Conservation (phyloP, 1,140 invertebrate genomes). For the Dufourea novaeangliae region DNA sequence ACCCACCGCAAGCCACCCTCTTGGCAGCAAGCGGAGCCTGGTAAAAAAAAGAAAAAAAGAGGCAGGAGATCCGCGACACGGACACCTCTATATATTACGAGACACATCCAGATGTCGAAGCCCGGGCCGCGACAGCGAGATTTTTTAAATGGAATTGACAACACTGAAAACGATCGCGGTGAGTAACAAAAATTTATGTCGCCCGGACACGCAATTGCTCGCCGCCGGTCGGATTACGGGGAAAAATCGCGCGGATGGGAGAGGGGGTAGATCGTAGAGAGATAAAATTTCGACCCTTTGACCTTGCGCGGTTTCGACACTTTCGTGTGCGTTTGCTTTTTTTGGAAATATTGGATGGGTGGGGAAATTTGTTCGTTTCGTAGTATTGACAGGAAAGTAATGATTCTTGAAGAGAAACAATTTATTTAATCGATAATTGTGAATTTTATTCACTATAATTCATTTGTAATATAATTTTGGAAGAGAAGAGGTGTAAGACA, state of each 20-base stretch:
- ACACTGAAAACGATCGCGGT: constrained; percentile 30
- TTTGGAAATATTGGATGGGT: too few species aligned
- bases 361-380: too few species aligned
- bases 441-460: too few species aligned
- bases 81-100: constrained; percentile 61
- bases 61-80: constrained; percentile 56
- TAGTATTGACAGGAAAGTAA: too few species aligned
- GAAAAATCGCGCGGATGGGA: not conserved
- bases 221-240: constrained; percentile 14
- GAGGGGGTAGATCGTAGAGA: not conserved
- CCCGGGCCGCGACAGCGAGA: constrained; percentile 34
- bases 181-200: constrained; percentile 52
- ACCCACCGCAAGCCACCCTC: constrained; percentile 58
- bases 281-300: not conserved
- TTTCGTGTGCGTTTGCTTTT: too few species aligned
- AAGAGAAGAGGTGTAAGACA: too few species aligned
- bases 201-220: not conserved
- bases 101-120: constrained; percentile 60
- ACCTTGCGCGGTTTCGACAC: too few species aligned
- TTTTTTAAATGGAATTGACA: constrained; percentile 54
- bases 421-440: too few species aligned
- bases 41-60: constrained; percentile 42
- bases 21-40: constrained; percentile 37
- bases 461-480: too few species aligned
- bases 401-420: too few species aligned